Conservation (phyloP, 2,888 invertebrate species). For the Epsilonema sp. region DNA sequence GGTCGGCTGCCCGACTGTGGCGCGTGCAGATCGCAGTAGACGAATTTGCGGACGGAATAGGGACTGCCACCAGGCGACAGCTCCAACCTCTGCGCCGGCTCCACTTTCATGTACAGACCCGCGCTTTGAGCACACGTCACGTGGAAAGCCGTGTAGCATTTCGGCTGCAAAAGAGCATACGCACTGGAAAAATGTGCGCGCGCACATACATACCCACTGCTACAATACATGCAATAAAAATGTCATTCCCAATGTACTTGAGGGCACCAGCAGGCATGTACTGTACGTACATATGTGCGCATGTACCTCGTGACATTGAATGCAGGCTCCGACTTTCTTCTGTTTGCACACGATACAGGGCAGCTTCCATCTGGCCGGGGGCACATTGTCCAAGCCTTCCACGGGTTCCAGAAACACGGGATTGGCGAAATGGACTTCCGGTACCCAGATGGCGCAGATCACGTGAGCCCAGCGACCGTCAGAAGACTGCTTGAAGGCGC, state of each 20-base stretch:
- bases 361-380: constrained; percentile 82
- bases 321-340: constrained; percentile 76
- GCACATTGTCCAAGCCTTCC: constrained; percentile 85
- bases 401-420: constrained; percentile 68
- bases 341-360: constrained; percentile 79
- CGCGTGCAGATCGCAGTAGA: constrained; percentile 83
- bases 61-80: constrained; percentile 14
- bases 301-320: constrained; percentile 87
- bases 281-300: too few species aligned
- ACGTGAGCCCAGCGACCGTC: constrained; percentile 92
- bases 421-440: constrained; percentile 82
- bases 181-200: too few species aligned
- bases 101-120: constrained; percentile 83
- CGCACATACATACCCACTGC: not conserved
- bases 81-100: constrained; percentile 59
- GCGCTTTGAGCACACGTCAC: constrained; percentile 94
- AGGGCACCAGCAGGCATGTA: too few species aligned
- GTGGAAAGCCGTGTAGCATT: constrained; percentile 58
- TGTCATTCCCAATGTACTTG: too few species aligned
- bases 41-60: constrained; percentile 63
- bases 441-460: constrained; percentile 95
- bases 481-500: constrained; percentile 95
- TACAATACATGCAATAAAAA: not conserved
- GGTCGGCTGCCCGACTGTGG: constrained; percentile 39
- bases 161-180: constrained; percentile 15